Percentiles rank a stretch among this genome's conserved stretches.
Conservation (phyloP, 2,113 vertebrate species). For the Aramus guarauna region DNA sequence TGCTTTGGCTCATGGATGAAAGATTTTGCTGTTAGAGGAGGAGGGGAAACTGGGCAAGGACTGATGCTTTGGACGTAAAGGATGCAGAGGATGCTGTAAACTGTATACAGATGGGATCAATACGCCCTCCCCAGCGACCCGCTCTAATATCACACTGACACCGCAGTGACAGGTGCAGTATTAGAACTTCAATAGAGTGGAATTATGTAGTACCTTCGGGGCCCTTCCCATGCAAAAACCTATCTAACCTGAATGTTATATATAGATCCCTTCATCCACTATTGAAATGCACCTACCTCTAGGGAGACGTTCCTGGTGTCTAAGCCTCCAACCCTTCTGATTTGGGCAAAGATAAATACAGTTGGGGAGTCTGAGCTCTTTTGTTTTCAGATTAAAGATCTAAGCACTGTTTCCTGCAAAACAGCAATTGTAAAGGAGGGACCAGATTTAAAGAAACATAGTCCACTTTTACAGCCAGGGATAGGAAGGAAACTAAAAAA, state of each 20-base stretch:
- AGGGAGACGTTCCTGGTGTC: neutral
- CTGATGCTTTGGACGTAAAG: neutral
- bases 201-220: slow-evolving; percentile 17
- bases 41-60: neutral
- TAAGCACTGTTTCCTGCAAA: slow-evolving; percentile 6
- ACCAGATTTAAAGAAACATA: slow-evolving; percentile 20
- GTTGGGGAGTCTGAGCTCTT: neutral
- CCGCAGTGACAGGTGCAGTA: slow-evolving; percentile 26
- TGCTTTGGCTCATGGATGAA: slow-evolving; percentile 45
- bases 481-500: neutral
- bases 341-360: slow-evolving; percentile 28
- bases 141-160: slow-evolving; percentile 4
- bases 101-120: slow-evolving; percentile 28
- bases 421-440: neutral
- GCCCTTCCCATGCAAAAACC: slow-evolving; percentile 26
- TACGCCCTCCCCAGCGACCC: slow-evolving; percentile 1
- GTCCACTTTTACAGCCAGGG: neutral
- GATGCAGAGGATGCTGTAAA: slow-evolving; percentile 30
- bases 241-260: neutral
- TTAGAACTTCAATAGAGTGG: slow-evolving; percentile 37
- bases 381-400: slow-evolving; percentile 25
- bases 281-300: slow-evolving; percentile 4
- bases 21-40: slow-evolving; percentile 13
- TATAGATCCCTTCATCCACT: neutral
- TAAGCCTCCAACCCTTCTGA: slow-evolving; percentile 14